Percentiles rank a stretch among this genome's conserved stretches.
Evolutionary conservation across 2,113 vertebrate species (phyloP).

Genomic region (Phyllostomus hastatus): DNA sequence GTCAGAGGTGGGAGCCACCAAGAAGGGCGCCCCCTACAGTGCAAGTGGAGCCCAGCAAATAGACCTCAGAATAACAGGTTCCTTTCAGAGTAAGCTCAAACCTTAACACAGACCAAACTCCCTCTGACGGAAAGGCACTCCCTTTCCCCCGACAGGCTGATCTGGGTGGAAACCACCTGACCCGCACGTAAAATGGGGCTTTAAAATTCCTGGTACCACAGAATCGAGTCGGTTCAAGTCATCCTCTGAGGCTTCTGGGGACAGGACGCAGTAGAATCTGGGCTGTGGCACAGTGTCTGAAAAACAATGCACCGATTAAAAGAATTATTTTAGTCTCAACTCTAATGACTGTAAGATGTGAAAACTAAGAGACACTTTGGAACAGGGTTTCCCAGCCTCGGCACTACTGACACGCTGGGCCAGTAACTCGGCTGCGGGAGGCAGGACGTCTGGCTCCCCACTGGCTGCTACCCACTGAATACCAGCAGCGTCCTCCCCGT

Average conservation of each 20-base stretch:
- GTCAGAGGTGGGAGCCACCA: neutral
- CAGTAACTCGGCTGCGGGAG: neutral
- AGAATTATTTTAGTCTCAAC: neutral
- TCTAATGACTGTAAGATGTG: neutral
- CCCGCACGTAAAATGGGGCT: neutral
- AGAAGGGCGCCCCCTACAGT: neutral
- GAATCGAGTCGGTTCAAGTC: constrained; percentile 92
- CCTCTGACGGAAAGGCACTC: neutral
- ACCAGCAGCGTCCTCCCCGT: neutral
- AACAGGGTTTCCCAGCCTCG: neutral
- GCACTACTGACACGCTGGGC: neutral
- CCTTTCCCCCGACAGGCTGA: neutral
- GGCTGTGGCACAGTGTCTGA: constrained; percentile 91
- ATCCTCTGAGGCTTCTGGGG: constrained; percentile 94
- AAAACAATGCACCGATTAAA: neutral
- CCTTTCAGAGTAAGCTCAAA: neutral
- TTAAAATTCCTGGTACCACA: constrained; percentile 80
- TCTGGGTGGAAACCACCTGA: neutral
- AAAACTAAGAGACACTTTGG: neutral
- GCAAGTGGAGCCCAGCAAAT: neutral
- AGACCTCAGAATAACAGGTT: neutral
- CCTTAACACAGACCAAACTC: neutral
- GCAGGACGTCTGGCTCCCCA: neutral
- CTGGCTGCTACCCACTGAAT: neutral
- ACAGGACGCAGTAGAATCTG: constrained; percentile 96